Evolutionary conservation across 2,797 vertebrate genomes (phyloP).

Genomic region (Myotis pilosus): DNA sequence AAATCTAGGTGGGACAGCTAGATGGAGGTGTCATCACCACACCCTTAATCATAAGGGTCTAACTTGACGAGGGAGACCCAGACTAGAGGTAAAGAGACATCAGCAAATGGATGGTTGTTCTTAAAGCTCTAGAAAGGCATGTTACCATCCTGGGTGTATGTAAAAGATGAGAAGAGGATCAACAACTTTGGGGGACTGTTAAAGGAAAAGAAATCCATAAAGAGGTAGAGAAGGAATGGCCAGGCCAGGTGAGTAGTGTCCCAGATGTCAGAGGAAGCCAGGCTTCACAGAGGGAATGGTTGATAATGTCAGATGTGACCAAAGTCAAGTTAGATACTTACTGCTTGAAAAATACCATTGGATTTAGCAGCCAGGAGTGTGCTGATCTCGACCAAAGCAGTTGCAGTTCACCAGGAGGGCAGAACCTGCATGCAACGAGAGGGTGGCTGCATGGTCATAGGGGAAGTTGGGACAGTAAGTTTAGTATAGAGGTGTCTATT

Average conservation of each 20-base stretch:
- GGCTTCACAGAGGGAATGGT: neutral
- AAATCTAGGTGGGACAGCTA: neutral
- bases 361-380: neutral
- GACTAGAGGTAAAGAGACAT: neutral
- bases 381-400: neutral
- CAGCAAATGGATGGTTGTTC: neutral
- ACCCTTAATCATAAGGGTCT: neutral
- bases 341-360: neutral
- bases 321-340: neutral
- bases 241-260: neutral
- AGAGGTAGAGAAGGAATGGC: neutral
- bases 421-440: neutral
- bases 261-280: neutral
- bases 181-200: neutral
- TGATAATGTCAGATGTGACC: neutral
- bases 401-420: neutral
- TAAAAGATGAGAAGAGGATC: neutral
- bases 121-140: neutral
- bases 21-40: neutral
- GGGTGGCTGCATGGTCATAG: neutral
- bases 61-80: neutral
- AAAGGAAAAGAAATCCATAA: neutral
- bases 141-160: neutral
- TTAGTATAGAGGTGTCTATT: neutral
- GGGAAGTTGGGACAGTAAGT: too few relatives aligned